Percentiles rank a stretch among this genome's conserved stretches.
Evolutionary conservation across 2,113 vertebrate genomes (phyloP).

Genomic region (Strigops habroptila): DNA sequence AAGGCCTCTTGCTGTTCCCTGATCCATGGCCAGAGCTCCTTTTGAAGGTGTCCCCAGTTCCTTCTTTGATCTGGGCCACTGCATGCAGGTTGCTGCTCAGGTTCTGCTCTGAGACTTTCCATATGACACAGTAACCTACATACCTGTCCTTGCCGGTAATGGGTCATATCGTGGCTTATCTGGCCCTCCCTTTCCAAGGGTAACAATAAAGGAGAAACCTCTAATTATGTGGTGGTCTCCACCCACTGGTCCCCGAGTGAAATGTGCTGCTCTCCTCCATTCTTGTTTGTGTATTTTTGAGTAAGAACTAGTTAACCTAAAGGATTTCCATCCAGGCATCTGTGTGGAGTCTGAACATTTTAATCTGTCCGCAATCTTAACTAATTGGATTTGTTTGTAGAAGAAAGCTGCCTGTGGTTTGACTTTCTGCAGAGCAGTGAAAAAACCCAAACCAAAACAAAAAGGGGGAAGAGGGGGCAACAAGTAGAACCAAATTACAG

Average conservation of each 20-base stretch:
- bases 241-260: background rate
- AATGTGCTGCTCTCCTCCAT: background rate
- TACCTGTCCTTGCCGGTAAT: background rate
- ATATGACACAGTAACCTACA: slow-evolving; percentile 15
- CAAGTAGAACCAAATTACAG: background rate
- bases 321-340: background rate
- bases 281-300: background rate
- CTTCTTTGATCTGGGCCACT: background rate
- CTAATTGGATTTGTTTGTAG: slow-evolving; percentile 32
- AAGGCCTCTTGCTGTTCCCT: background rate
- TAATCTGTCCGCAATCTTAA: background rate
- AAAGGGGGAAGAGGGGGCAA: rapidly evolving
- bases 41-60: background rate
- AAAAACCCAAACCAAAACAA: background rate
- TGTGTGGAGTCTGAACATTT: background rate
- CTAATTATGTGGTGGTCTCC: background rate
- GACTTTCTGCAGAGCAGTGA: background rate
- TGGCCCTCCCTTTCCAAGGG: background rate
- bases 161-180: background rate
- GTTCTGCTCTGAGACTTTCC: background rate
- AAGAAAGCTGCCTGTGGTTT: slow-evolving; percentile 13
- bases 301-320: background rate
- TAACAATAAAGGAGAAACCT: background rate
- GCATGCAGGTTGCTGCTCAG: background rate
- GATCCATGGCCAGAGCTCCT: background rate